These are phyloP conservation scores for Brachionus manjavacas DNA, from an alignment of 1,140 invertebrate species.

Conservation along the genomic window DNA sequence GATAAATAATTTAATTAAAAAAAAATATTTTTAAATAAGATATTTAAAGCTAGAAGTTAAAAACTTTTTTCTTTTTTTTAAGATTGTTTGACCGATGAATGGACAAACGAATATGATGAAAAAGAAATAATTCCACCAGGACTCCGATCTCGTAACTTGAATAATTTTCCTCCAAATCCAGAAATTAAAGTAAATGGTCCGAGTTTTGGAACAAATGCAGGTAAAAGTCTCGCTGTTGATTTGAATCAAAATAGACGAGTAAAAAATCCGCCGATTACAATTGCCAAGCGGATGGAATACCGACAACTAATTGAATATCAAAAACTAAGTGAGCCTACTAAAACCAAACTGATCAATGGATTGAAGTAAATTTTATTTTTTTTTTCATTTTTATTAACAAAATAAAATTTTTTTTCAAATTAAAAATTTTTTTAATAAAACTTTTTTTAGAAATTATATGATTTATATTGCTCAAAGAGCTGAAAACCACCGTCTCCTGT, in stretches of 20 bases:
- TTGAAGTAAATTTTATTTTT: neutral
- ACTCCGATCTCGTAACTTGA: slow-evolving; percentile 52
- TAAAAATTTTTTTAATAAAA: neutral
- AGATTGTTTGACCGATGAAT: slow-evolving; percentile 51
- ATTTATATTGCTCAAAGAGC: slow-evolving; percentile 31
- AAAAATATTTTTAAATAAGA: no score
- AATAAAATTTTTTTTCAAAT: neutral
- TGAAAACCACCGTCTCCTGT: slow-evolving; percentile 18
- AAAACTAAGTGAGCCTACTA: neutral
- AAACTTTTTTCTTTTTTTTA: no score
- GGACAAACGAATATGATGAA: slow-evolving; percentile 53
- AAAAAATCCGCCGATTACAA: slow-evolving; percentile 25
- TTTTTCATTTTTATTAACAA: neutral
- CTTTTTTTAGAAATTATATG: slow-evolving; percentile 20
- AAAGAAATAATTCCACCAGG: slow-evolving; percentile 54
- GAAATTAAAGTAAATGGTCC: slow-evolving; percentile 51
- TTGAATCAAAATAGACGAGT: neutral
- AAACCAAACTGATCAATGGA: neutral
- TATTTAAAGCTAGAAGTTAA: no score
- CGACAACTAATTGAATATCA: slow-evolving; percentile 32
- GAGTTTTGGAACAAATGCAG: slow-evolving; percentile 52
- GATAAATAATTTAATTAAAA: no score
- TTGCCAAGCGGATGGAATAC: slow-evolving; percentile 35
- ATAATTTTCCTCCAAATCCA: slow-evolving; percentile 50
- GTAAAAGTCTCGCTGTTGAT: slow-evolving; percentile 48